Conservation (phyloP, 2,113 vertebrate species). For the Neolamprologus variostigma region DNA sequence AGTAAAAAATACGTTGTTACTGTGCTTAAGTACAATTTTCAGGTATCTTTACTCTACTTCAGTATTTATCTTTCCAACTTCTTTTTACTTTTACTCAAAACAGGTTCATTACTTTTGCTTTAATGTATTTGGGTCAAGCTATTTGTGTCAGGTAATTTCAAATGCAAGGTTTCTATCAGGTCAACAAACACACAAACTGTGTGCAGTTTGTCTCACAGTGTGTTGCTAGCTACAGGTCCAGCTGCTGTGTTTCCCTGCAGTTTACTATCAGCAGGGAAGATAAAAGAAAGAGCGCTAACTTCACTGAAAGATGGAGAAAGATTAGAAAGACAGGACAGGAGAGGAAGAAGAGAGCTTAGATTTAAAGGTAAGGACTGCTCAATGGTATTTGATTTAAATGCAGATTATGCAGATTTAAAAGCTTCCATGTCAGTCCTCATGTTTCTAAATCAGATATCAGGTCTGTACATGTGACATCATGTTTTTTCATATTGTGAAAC, state of each 20-base stretch:
- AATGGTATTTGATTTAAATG: background rate
- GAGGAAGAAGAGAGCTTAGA: background rate
- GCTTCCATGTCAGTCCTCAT: background rate
- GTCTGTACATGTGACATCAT: background rate
- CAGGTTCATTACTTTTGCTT: background rate
- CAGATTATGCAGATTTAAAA: background rate
- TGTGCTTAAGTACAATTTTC: background rate
- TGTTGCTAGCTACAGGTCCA: background rate
- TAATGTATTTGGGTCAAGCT: background rate
- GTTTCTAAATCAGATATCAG: background rate
- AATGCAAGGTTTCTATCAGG: background rate
- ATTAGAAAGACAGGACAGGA: rapidly evolving
- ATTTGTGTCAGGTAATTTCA: background rate
- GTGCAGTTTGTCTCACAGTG: background rate
- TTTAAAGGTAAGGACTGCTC: background rate
- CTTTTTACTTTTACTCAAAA: background rate
- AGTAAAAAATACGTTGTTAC: background rate
- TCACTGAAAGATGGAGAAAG: background rate
- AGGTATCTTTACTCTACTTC: background rate
- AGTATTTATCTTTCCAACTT: background rate
- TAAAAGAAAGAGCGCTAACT: background rate
- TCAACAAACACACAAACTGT: background rate
- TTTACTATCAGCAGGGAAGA: rapidly evolving
- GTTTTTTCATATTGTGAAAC: background rate
- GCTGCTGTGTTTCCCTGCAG: background rate